Percentiles rank a stretch among this genome's conserved stretches.
phyloP scores from a whole-genome alignment of 2,888 invertebrate genomes.

The Ptychoptera contaminata region DNA sequence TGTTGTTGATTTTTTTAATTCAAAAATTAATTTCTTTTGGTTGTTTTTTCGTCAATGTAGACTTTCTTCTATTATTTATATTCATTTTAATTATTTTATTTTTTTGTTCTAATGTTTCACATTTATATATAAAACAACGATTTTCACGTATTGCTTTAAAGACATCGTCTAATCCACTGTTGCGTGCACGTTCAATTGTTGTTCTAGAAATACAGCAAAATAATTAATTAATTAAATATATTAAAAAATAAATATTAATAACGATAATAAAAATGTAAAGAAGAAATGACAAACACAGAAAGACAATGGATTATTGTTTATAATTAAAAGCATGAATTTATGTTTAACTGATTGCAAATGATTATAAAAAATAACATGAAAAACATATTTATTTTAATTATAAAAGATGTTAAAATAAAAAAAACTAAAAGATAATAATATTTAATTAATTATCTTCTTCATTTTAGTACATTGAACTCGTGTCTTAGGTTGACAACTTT shows the following conservation, averaged over 20 bases:
- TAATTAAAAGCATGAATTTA: no score
- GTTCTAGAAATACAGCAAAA: slow-evolving; percentile 1
- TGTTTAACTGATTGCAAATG: no score
- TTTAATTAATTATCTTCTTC: no score
- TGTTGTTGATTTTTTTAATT: background rate
- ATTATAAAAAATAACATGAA: no score
- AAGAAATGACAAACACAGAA: background rate
- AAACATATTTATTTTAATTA: no score
- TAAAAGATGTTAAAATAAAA: no score
- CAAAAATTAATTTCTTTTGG: background rate
- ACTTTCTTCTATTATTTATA: background rate
- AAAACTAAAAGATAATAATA: no score
- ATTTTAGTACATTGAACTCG: no score
- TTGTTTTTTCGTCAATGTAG: background rate
- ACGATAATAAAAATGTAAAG: background rate
- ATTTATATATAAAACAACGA: slow-evolving; percentile 5
- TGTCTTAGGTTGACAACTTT: no score
- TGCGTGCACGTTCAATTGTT: background rate
- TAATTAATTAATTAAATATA: background rate
- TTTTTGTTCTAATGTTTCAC: slow-evolving; percentile 1
- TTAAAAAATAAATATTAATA: background rate
- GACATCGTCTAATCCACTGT: slow-evolving; percentile 4
- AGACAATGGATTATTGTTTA: background rate
- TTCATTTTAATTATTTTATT: background rate
- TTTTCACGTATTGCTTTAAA: slow-evolving; percentile 3